phyloP scores from a whole-genome alignment of 2,797 vertebrate species.

The Pseudomugil gertrudae region DNA sequence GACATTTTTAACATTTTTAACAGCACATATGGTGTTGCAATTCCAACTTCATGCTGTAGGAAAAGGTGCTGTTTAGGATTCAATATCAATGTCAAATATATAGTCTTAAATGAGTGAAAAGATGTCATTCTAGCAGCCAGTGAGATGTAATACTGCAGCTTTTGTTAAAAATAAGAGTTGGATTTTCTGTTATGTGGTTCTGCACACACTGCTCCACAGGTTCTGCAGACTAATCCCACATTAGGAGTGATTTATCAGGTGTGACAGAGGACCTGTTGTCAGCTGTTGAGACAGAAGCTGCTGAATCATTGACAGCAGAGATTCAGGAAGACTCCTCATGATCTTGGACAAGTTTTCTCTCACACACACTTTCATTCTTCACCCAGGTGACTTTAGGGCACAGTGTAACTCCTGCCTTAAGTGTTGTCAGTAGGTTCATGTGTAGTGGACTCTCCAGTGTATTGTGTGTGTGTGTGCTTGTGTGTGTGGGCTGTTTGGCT shows the following conservation, averaged over 20 bases:
- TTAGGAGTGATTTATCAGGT: conserved; percentile 21
- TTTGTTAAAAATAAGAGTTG: background rate
- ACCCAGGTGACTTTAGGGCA: conserved; percentile 35
- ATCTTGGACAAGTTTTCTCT: conserved; percentile 24
- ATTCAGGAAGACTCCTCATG: conserved; percentile 36
- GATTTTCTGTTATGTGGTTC: background rate
- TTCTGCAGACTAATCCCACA: conserved; percentile 19
- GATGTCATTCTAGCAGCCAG: background rate
- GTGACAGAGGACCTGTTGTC: conserved; percentile 41
- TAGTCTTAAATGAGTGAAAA: background rate
- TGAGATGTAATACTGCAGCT: background rate
- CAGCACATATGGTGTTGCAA: background rate
- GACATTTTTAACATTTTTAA: background rate
- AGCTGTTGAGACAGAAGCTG: conserved; percentile 8
- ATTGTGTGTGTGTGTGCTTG: no score
- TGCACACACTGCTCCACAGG: background rate
- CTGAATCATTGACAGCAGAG: conserved; percentile 46
- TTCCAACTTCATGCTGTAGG: background rate
- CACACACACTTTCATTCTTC: conserved; percentile 23
- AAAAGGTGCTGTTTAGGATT: background rate
- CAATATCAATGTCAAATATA: background rate
- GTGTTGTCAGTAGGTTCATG: conserved; percentile 41
- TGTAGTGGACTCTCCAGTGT: conserved; percentile 18
- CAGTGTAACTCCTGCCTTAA: conserved; percentile 44
- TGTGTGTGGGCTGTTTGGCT: conserved; percentile 3